Evolutionary conservation across 2,888 invertebrate species (phyloP).

Genomic region (Belgica antarctica): DNA sequence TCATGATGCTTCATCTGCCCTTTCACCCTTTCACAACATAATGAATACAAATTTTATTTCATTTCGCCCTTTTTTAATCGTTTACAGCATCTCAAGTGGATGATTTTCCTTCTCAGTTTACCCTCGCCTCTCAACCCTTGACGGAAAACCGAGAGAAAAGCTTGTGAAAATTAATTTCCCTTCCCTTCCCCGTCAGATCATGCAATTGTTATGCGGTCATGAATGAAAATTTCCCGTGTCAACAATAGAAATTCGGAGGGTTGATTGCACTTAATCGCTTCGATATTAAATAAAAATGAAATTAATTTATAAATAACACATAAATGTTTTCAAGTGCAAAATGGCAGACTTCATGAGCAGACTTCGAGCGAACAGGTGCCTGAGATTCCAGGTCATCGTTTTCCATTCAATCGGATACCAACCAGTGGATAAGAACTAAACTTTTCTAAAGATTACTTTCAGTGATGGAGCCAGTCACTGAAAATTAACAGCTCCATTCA

Average conservation of each 20-base stretch:
- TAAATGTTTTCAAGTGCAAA: too few relatives aligned
- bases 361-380: too few relatives aligned
- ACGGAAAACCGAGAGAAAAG: constrained; percentile 3
- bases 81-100: constrained; percentile 40
- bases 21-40: background rate
- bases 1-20: constrained; percentile 19
- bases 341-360: too few relatives aligned
- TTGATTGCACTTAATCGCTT: background rate
- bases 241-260: background rate
- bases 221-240: background rate
- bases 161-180: constrained; percentile 41
- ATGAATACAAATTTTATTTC: constrained; percentile 30
- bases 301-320: too few relatives aligned
- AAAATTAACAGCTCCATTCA: too few relatives aligned
- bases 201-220: constrained; percentile 27
- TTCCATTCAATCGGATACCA: too few relatives aligned
- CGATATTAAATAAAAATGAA: constrained; percentile 11
- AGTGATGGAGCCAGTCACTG: too few relatives aligned
- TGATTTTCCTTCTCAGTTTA: constrained; percentile 6
- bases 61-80: constrained; percentile 23
- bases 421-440: too few relatives aligned
- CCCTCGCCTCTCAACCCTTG: background rate
- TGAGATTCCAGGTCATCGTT: too few relatives aligned
- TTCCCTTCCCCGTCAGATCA: constrained; percentile 10
- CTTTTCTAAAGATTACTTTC: too few relatives aligned